A percentile compares a stretch with the other conserved stretches of the same genome.
Evolutionary conservation across 2,888 invertebrate species (phyloP).

Genomic region (Pandemis corylana): DNA sequence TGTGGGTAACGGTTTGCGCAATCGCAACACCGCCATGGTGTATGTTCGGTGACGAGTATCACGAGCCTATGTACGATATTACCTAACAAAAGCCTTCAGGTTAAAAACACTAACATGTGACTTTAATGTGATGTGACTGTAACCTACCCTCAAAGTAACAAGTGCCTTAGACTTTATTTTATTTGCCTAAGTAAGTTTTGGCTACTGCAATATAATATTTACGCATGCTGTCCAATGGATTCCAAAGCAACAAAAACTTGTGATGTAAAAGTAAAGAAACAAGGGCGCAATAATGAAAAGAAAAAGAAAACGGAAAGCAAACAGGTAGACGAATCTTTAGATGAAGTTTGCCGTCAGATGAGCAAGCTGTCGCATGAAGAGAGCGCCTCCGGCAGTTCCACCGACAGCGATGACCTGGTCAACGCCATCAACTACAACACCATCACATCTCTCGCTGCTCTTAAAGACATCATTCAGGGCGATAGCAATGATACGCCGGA

Average conservation of each 20-base stretch:
- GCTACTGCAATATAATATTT: constrained; percentile 46
- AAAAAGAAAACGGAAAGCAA: constrained; percentile 68
- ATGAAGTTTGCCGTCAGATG: constrained; percentile 59
- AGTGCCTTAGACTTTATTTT: constrained; percentile 59
- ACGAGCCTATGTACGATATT: constrained; percentile 63
- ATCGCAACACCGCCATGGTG: constrained; percentile 57
- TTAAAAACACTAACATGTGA: constrained; percentile 45
- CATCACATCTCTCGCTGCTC: constrained; percentile 87
- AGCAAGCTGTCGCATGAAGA: constrained; percentile 57
- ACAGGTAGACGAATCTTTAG: constrained; percentile 52
- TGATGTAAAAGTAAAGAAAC: constrained; percentile 64
- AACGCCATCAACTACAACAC: constrained; percentile 89
- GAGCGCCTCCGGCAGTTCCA: constrained; percentile 77
- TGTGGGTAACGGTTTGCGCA: constrained; percentile 56
- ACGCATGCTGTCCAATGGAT: constrained; percentile 79
- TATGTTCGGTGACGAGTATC: constrained; percentile 66
- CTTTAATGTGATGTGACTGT: constrained; percentile 45
- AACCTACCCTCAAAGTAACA: constrained; percentile 54
- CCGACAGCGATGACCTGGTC: constrained; percentile 87
- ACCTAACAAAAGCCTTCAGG: constrained; percentile 57
- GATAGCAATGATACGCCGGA: constrained; percentile 84
- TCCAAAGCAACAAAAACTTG: constrained; percentile 61
- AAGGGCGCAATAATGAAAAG: constrained; percentile 72
- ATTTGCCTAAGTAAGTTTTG: constrained; percentile 53
- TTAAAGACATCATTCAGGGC: constrained; percentile 88